phyloP scores from a whole-genome alignment of 2,888 invertebrate species.

The Stenotaenia linearis region DNA sequence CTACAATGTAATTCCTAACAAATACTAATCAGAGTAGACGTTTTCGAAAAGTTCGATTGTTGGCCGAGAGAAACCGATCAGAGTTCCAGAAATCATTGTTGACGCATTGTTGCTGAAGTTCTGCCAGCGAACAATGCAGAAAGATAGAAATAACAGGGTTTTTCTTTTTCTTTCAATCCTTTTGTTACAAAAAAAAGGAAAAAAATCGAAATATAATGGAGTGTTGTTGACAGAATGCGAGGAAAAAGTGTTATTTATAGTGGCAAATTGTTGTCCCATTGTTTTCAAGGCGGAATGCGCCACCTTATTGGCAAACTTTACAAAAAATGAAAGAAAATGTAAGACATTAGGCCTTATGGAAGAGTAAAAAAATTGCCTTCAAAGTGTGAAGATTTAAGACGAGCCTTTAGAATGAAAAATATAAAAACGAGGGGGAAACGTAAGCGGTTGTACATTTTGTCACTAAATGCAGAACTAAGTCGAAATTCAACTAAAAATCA shows the following conservation, averaged over 20 bases:
- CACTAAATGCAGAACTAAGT: neutral
- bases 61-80: neutral
- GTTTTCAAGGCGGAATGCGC: conserved; percentile 6
- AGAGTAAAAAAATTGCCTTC: neutral
- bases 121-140: conserved; percentile 6
- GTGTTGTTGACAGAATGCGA: neutral
- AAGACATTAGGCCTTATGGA: neutral
- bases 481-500: neutral
- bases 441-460: neutral
- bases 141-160: neutral
- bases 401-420: neutral
- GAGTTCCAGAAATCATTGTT: neutral
- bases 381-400: neutral
- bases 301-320: conserved; percentile 1
- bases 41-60: neutral
- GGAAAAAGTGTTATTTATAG: neutral
- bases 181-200: neutral
- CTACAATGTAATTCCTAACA: neutral
- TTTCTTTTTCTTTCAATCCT: neutral
- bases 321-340: neutral
- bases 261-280: conserved; percentile 17
- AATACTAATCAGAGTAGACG: neutral
- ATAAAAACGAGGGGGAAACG: neutral
- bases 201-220: neutral
- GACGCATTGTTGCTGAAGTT: conserved; percentile 1